These are phyloP conservation scores for Melinaea marsaeus DNA, from an alignment of 2,888 invertebrate genomes.

Conservation along the genomic window DNA sequence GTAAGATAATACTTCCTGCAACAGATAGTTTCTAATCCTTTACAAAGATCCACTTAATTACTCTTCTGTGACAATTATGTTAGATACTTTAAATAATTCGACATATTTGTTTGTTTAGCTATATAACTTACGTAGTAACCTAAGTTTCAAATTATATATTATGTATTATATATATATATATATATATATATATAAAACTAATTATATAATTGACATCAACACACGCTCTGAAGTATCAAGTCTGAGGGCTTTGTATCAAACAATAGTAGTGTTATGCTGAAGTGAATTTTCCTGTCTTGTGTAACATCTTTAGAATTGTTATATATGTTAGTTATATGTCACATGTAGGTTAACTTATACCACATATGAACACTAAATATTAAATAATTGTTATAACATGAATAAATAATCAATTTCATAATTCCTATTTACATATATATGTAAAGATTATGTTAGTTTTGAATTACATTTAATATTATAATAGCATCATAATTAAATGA, in stretches of 20 bases:
- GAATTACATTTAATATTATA: no score
- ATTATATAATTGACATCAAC: not conserved
- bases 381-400: no score
- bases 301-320: not conserved
- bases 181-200: not conserved
- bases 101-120: no score
- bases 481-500: no score
- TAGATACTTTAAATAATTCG: no score
- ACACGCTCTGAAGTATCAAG: not conserved
- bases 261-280: conserved; percentile 6
- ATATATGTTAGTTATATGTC: not conserved
- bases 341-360: not conserved
- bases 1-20: conserved; percentile 74
- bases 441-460: no score
- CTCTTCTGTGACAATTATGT: no score
- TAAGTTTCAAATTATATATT: not conserved
- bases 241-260: conserved; percentile 3
- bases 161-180: not conserved
- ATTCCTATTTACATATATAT: no score
- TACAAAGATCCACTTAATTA: conserved; percentile 28
- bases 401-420: no score
- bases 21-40: conserved; percentile 60
- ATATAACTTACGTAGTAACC: no score
- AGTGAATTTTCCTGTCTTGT: conserved; percentile 1
- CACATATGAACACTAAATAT: not conserved